Evolutionary conservation across 1,140 invertebrate genomes (phyloP).

Genomic region (Whitmania pigra): DNA sequence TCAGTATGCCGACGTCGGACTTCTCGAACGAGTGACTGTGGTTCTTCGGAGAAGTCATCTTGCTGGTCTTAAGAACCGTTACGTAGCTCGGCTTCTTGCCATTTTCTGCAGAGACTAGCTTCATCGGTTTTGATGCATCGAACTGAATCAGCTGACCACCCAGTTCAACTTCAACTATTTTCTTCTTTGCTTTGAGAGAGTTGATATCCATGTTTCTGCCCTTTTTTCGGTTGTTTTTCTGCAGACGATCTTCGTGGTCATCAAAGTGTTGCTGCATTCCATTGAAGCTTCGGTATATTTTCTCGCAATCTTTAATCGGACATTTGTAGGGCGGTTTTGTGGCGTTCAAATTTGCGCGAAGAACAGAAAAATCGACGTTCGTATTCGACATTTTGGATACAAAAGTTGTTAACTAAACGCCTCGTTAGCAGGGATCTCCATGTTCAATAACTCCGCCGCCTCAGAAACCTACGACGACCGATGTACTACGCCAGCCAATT

Average conservation of each 20-base stretch:
- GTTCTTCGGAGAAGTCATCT: not conserved
- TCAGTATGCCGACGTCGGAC: no score
- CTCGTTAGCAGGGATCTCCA: not conserved
- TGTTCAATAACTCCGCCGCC: no score
- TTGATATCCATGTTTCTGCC: not conserved
- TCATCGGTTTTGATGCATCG: not conserved
- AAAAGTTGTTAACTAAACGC: conserved; percentile 1
- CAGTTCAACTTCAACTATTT: conserved; percentile 7
- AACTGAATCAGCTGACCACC: not conserved
- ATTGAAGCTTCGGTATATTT: conserved; percentile 68
- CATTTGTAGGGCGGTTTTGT: conserved; percentile 72
- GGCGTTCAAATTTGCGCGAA: conserved; percentile 63
- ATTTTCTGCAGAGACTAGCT: not conserved
- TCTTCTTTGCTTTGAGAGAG: not conserved
- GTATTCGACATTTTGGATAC: conserved; percentile 43
- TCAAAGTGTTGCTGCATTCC: conserved; percentile 72
- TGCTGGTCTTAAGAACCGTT: not conserved
- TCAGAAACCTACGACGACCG: no score
- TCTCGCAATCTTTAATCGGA: conserved; percentile 65
- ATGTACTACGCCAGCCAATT: no score
- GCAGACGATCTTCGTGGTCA: conserved; percentile 52
- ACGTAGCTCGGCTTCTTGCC: not conserved
- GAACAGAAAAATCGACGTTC: conserved; percentile 69
- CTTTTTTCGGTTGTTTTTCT: not conserved
- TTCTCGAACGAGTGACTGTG: not conserved